These are phyloP conservation scores for Jacana jacana DNA, from an alignment of 2,113 vertebrate genomes.

Conservation along the genomic window DNA sequence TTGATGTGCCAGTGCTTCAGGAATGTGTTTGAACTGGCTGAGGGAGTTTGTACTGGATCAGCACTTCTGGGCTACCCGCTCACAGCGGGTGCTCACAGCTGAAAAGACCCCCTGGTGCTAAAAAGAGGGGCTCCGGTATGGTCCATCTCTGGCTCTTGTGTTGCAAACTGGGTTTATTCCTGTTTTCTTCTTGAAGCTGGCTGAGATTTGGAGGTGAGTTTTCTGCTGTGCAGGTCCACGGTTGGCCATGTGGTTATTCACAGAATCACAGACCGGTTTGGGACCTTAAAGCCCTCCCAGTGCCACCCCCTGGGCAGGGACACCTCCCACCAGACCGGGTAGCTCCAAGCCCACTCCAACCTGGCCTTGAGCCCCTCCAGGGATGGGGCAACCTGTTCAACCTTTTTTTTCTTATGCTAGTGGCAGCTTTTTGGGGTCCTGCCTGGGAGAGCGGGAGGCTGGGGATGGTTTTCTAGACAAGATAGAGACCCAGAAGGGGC, in stretches of 20 bases:
- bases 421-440: background rate
- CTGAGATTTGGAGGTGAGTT: background rate
- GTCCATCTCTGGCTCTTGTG: background rate
- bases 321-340: too few relatives aligned
- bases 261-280: too few relatives aligned
- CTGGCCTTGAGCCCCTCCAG: too few relatives aligned
- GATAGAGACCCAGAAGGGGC: background rate
- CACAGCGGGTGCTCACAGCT: accelerated
- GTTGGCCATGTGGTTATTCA: background rate
- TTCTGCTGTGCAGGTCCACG: background rate
- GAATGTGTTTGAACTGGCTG: background rate
- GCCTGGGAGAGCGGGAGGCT: background rate
- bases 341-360: too few relatives aligned
- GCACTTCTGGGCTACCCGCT: background rate
- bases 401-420: background rate
- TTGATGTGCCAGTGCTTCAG: background rate
- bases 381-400: too few relatives aligned
- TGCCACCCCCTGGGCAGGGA: too few relatives aligned
- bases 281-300: too few relatives aligned
- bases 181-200: background rate
- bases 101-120: too few relatives aligned
- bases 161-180: background rate
- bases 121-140: background rate
- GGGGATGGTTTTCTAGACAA: background rate
- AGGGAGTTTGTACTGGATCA: background rate